These are phyloP conservation scores for Aphodius granarius DNA, from an alignment of 2,888 invertebrate species.

Conservation along the genomic window DNA sequence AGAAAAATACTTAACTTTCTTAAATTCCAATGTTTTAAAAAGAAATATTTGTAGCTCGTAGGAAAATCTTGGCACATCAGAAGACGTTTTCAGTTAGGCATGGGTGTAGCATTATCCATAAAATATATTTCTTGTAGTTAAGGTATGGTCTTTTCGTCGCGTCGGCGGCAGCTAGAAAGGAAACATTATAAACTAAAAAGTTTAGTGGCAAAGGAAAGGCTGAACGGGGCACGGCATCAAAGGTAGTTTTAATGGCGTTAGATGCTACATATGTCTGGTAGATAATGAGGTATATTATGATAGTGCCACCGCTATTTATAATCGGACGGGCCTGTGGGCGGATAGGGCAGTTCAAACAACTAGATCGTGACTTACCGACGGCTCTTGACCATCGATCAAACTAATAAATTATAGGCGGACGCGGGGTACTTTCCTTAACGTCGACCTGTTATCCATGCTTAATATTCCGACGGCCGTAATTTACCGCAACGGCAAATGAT, in stretches of 20 bases:
- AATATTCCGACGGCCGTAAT: not conserved
- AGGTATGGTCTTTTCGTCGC: no score
- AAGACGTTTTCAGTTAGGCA: no score
- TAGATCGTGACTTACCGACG: slow-evolving; percentile 24
- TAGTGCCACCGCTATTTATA: slow-evolving; percentile 19
- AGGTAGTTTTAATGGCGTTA: slow-evolving; percentile 19
- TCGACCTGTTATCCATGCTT: not conserved
- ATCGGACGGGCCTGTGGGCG: slow-evolving; percentile 17
- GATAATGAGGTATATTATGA: slow-evolving; percentile 22
- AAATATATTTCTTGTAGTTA: no score
- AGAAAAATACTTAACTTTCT: no score
- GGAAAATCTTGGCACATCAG: no score
- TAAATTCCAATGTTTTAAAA: no score
- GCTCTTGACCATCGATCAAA: slow-evolving; percentile 19
- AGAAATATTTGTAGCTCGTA: no score
- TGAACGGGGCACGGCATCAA: slow-evolving; percentile 1
- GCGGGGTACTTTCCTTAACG: not conserved
- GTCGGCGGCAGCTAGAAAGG: not conserved
- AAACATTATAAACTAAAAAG: not conserved
- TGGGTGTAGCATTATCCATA: no score
- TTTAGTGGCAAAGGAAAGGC: not conserved
- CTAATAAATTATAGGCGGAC: slow-evolving; percentile 14
- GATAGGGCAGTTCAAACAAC: slow-evolving; percentile 19
- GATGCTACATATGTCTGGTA: slow-evolving; percentile 9
- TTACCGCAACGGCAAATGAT: not conserved